phyloP scores from a whole-genome alignment of 2,113 vertebrate genomes.

The Egretta garzetta region DNA sequence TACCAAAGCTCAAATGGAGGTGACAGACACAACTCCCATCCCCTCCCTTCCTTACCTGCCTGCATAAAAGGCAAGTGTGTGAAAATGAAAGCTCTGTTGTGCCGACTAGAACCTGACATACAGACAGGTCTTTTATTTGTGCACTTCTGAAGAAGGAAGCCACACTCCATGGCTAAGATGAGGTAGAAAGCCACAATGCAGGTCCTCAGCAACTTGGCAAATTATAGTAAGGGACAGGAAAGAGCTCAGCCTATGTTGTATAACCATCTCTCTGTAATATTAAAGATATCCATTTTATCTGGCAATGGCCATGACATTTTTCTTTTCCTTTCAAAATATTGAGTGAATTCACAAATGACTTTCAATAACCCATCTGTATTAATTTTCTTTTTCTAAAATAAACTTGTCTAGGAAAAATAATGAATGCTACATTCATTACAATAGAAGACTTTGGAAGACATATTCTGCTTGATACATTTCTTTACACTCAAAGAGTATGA shows the following conservation, averaged over 20 bases:
- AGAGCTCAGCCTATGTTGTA: not conserved
- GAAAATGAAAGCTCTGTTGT: not conserved
- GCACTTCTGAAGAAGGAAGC: not conserved
- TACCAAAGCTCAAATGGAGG: not conserved
- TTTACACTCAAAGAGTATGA: not conserved
- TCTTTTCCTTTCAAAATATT: conserved; percentile 34
- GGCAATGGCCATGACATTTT: conserved; percentile 14
- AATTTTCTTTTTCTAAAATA: conserved; percentile 32
- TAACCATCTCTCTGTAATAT: not conserved
- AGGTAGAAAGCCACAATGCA: not conserved
- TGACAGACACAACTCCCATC: not conserved
- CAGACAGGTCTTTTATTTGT: not conserved
- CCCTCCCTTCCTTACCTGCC: not conserved
- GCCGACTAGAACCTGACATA: not conserved
- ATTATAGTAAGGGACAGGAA: not conserved
- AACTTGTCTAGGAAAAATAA: conserved; percentile 36
- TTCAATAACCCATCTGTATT: conserved; percentile 27
- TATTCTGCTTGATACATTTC: not conserved
- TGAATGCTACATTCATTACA: conserved; percentile 15
- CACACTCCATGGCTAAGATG: not conserved
- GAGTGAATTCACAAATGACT: not conserved
- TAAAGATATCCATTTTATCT: conserved; percentile 13
- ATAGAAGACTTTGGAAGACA: not conserved
- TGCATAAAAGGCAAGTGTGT: not conserved
- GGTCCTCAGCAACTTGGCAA: not conserved